A percentile compares a stretch with the other conserved stretches of the same genome.
These are phyloP conservation scores for Gobio occitaniae DNA, from an alignment of 2,797 vertebrate genomes.

Conservation along the genomic window DNA sequence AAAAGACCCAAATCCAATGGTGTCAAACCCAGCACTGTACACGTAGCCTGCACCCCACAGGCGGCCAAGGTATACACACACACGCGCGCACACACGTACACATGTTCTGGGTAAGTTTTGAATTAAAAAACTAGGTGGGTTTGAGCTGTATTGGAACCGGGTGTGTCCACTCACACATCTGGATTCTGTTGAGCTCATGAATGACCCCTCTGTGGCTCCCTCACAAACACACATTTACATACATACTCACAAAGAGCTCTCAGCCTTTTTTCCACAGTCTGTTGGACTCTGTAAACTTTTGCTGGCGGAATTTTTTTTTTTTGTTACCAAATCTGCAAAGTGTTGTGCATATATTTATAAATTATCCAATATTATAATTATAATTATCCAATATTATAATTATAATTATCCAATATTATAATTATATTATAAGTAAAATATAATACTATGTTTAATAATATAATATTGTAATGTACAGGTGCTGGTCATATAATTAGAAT, in stretches of 20 bases:
- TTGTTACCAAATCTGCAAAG: not conserved
- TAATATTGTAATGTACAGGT: no score
- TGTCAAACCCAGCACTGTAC: conserved; percentile 98
- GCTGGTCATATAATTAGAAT: no score
- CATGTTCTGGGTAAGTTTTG: not conserved
- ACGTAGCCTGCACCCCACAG: conserved; percentile 95
- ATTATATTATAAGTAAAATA: no score
- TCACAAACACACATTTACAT: conserved; percentile 16
- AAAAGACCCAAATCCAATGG: conserved; percentile 97
- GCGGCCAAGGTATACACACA: conserved; percentile 90
- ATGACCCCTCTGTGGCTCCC: conserved; percentile 43
- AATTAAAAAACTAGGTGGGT: not conserved
- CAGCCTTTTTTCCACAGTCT: not conserved
- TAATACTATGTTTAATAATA: no score
- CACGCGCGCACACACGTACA: not conserved
- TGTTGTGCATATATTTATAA: not conserved
- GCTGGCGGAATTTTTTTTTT: not conserved
- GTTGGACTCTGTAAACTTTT: not conserved
- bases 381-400: no score
- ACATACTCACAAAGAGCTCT: not conserved
- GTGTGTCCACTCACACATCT: conserved; percentile 52
- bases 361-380: no score
- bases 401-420: no score
- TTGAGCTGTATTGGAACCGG: conserved; percentile 26
- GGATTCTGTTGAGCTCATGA: conserved; percentile 50